A percentile compares a stretch with the other conserved stretches of the same genome.
Conservation (phyloP, 2,113 vertebrate genomes). For the Sinocyclocheilus maitianheensis region DNA sequence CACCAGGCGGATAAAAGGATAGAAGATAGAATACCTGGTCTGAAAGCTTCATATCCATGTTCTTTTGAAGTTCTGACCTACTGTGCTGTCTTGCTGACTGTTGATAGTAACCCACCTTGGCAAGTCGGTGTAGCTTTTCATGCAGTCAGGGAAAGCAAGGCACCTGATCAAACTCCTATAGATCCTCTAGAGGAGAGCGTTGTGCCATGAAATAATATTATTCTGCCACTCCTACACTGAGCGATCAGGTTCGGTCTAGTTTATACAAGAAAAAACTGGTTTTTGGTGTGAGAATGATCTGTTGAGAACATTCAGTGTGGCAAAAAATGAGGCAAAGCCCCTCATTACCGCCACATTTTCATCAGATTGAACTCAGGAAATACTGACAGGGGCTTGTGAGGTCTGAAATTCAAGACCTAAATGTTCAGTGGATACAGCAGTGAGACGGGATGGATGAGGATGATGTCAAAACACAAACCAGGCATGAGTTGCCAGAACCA, state of each 20-base stretch:
- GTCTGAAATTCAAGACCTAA: conserved; percentile 31
- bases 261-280: conserved; percentile 18
- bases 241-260: conserved; percentile 37
- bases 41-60: neutral
- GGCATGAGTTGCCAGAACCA: neutral
- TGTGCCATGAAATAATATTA: conserved; percentile 57
- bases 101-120: conserved; percentile 30
- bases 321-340: conserved; percentile 20
- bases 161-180: conserved; percentile 53
- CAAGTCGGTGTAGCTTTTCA: conserved; percentile 39
- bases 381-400: conserved; percentile 28
- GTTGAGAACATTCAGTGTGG: conserved; percentile 17
- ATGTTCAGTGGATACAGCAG: conserved; percentile 11
- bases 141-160: conserved; percentile 20
- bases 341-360: conserved; percentile 16
- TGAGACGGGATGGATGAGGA: conserved; percentile 25
- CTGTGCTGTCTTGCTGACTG: conserved; percentile 14
- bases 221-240: conserved; percentile 45
- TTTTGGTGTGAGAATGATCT: conserved; percentile 28
- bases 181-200: conserved; percentile 13
- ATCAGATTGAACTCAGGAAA: neutral
- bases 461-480: conserved; percentile 25
- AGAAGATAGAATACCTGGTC: neutral
- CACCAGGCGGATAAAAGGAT: conserved; percentile 24
- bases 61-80: conserved; percentile 20